A percentile compares a stretch with the other conserved stretches of the same genome.
phyloP scores from a whole-genome alignment of 2,888 invertebrate species.

The Antheraea assamensis region DNA sequence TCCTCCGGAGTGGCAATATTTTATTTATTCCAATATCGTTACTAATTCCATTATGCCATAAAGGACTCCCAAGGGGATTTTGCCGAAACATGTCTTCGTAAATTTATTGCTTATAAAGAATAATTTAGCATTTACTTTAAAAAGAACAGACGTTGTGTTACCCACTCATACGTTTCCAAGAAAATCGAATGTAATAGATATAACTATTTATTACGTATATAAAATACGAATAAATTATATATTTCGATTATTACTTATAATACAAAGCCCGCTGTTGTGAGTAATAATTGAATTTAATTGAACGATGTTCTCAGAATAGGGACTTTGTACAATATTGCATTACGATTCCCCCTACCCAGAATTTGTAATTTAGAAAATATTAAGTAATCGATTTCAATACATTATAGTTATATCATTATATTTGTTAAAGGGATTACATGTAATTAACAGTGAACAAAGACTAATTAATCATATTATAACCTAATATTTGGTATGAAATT shows the following conservation, averaged over 20 bases:
- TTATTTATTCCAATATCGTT: no score
- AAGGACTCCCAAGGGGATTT: not conserved
- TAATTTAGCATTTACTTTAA: not conserved
- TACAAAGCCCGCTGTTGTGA: not conserved
- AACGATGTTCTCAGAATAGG: not conserved
- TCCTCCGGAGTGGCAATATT: no score
- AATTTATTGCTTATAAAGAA: not conserved
- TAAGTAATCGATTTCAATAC: not conserved
- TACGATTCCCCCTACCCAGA: not conserved
- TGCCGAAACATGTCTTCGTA: not conserved
- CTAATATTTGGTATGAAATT: constrained; percentile 21
- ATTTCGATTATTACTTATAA: not conserved
- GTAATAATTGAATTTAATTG: not conserved
- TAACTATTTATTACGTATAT: not conserved
- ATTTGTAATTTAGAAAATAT: not conserved
- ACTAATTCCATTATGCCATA: no score
- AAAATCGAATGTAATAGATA: not conserved
- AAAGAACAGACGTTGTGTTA: not conserved
- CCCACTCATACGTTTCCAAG: not conserved
- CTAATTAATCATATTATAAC: constrained; percentile 5
- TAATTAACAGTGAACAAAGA: not conserved
- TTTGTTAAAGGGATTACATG: not conserved
- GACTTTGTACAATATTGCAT: not conserved
- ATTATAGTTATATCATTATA: not conserved
- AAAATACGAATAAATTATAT: not conserved